Conservation (phyloP, 2,888 invertebrate species). For the Xylota segnis region DNA sequence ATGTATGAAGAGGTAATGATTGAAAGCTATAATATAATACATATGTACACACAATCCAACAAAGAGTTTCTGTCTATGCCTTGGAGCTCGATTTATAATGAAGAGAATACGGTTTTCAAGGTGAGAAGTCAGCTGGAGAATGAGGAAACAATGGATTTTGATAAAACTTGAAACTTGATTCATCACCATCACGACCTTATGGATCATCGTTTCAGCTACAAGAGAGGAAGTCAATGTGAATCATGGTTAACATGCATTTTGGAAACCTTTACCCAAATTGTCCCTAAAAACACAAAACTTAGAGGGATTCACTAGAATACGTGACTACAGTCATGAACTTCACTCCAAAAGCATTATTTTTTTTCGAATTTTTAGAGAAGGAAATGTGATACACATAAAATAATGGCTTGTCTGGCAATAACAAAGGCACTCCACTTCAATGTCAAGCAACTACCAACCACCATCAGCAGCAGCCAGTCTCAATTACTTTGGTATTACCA, state of each 20-base stretch:
- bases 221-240: background rate
- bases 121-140: background rate
- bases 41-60: background rate
- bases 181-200: background rate
- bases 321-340: conserved; percentile 17
- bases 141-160: conserved; percentile 2
- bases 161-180: background rate
- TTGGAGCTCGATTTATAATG: background rate
- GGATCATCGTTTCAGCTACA: background rate
- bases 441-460: conserved; percentile 48
- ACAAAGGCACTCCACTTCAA: conserved; percentile 49
- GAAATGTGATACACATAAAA: conserved; percentile 20
- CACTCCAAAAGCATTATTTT: background rate
- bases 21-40: background rate
- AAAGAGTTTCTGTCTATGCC: background rate
- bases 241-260: background rate
- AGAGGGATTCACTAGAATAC: background rate
- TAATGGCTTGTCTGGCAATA: conserved; percentile 24
- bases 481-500: conserved; percentile 46
- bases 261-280: background rate
- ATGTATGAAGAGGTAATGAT: background rate
- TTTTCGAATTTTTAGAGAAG: conserved; percentile 15
- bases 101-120: background rate
- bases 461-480: conserved; percentile 11
- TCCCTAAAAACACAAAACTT: background rate